A percentile compares a stretch with the other conserved stretches of the same genome.
These are phyloP conservation scores for Apotomis betuletana DNA, from an alignment of 2,888 invertebrate genomes.

Conservation along the genomic window DNA sequence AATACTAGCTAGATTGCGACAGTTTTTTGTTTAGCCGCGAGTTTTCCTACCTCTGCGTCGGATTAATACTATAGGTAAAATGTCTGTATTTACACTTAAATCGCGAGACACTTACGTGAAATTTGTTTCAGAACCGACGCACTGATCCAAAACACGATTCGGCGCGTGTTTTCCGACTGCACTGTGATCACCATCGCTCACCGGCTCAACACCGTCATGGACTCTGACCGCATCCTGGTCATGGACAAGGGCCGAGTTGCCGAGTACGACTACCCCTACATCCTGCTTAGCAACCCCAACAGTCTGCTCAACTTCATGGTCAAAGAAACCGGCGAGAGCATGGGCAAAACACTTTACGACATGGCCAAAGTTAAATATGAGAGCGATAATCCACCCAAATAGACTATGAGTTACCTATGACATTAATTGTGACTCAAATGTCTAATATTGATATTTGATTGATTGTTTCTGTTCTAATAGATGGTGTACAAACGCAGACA, in stretches of 20 bases:
- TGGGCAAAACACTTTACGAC: slow-evolving; percentile 63
- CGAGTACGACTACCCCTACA: slow-evolving; percentile 88
- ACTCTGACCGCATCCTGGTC: slow-evolving; percentile 93
- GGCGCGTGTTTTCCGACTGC: slow-evolving; percentile 89
- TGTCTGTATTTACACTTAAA: no score
- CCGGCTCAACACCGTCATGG: slow-evolving; percentile 95
- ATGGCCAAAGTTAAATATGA: slow-evolving; percentile 59
- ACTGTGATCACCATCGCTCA: slow-evolving; percentile 96
- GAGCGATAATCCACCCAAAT: background rate
- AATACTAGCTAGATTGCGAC: no score
- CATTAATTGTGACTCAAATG: no score
- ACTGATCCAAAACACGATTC: slow-evolving; percentile 92
- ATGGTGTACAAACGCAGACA: no score
- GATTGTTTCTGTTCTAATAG: no score
- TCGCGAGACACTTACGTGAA: no score
- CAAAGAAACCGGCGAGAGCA: slow-evolving; percentile 84
- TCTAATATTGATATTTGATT: no score
- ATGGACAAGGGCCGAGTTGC: slow-evolving; percentile 90
- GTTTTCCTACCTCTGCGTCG: no score
- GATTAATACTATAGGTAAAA: no score
- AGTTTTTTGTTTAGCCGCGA: no score
- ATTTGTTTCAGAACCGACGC: slow-evolving; percentile 82
- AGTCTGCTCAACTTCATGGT: slow-evolving; percentile 87
- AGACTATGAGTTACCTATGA: no score
- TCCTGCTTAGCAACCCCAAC: slow-evolving; percentile 82